phyloP scores from a whole-genome alignment of 1,140 invertebrate species.

The Drosophila bifasciata region DNA sequence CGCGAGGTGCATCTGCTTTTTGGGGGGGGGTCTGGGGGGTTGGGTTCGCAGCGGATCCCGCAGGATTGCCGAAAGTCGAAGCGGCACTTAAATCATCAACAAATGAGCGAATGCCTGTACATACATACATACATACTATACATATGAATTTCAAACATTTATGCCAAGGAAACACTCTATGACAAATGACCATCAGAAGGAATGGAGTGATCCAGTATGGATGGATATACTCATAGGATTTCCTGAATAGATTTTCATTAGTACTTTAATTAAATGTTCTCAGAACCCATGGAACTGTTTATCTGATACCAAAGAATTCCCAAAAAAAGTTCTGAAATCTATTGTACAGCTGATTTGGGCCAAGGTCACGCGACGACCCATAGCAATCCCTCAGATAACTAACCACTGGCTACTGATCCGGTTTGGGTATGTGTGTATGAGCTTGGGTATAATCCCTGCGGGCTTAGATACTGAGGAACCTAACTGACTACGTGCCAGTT shows the following conservation, averaged over 20 bases:
- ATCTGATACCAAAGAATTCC: too few species aligned
- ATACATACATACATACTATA: constrained; percentile 1
- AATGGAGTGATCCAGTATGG: neutral
- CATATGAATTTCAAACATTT: too few species aligned
- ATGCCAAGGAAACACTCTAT: neutral
- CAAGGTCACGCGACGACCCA: too few species aligned
- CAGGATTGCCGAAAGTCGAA: constrained; percentile 53
- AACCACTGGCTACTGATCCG: constrained; percentile 28
- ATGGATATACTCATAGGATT: too few species aligned
- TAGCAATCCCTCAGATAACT: constrained; percentile 37
- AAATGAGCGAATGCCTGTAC: constrained; percentile 31
- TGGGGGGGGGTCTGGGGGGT: neutral
- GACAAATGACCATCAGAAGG: constrained; percentile 7
- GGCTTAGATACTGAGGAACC: constrained; percentile 17
- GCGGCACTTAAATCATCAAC: constrained; percentile 62
- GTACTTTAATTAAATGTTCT: too few species aligned
- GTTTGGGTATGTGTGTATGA: constrained; percentile 4
- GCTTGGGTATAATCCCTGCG: neutral
- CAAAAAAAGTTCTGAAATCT: too few species aligned
- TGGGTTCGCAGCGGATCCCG: constrained; percentile 17
- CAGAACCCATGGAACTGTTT: too few species aligned
- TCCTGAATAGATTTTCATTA: too few species aligned
- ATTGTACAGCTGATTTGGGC: too few species aligned
- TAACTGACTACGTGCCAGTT: constrained; percentile 36
- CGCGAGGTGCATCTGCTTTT: constrained; percentile 38